A percentile compares a stretch with the other conserved stretches of the same genome.
These are phyloP conservation scores for Engraulis encrasicolus DNA, from an alignment of 2,113 vertebrate genomes.

Conservation along the genomic window DNA sequence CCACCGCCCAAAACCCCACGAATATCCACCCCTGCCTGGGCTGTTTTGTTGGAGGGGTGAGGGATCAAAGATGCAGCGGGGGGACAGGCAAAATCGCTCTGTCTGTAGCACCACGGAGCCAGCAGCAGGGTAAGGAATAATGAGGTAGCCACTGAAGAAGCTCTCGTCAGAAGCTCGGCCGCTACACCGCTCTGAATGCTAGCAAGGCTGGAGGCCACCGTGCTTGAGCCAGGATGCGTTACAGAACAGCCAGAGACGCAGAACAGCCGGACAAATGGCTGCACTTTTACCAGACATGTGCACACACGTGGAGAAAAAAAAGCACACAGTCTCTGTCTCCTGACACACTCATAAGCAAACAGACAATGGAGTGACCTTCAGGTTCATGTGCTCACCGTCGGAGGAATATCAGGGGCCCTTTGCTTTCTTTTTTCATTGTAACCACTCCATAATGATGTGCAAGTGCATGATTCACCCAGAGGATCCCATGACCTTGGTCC, in stretches of 20 bases:
- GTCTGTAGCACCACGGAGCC: slow-evolving; percentile 46
- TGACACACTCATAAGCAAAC: too few species aligned
- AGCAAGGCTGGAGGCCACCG: slow-evolving; percentile 21
- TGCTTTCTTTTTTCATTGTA: background rate
- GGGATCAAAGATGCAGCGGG: slow-evolving; percentile 70
- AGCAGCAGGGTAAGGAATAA: slow-evolving; percentile 60
- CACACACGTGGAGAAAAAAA: too few species aligned
- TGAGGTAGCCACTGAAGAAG: slow-evolving; percentile 59
- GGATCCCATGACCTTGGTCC: background rate
- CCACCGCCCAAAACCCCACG: too few species aligned
- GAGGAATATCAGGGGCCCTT: background rate
- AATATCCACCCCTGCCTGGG: slow-evolving; percentile 45
- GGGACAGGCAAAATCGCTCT: slow-evolving; percentile 48
- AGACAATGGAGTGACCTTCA: background rate
- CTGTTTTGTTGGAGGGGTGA: slow-evolving; percentile 65
- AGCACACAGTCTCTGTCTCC: too few species aligned
- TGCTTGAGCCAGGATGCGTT: background rate
- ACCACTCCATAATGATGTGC: background rate
- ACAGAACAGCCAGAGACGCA: background rate
- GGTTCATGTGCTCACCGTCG: background rate
- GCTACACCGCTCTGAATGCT: slow-evolving; percentile 40
- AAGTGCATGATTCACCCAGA: background rate
- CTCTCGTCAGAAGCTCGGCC: slow-evolving; percentile 57
- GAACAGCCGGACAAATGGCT: too few species aligned
- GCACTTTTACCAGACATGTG: too few species aligned